Evolutionary conservation across 1,140 invertebrate genomes (phyloP).

Genomic region (Schlechtendalia chinensis): DNA sequence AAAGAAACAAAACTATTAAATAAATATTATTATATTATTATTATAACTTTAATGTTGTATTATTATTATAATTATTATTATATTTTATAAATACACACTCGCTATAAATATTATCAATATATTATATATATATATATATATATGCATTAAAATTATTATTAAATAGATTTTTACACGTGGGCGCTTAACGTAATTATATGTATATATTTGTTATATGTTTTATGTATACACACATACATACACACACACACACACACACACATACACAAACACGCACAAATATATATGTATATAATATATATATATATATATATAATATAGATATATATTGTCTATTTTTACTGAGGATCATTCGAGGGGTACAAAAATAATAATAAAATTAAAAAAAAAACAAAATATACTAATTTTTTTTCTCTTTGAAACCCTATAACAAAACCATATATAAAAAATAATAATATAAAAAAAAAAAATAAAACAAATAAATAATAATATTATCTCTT

Average conservation of each 20-base stretch:
- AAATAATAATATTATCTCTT: constrained; percentile 49
- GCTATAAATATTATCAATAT: constrained; percentile 26
- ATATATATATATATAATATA: constrained; percentile 23
- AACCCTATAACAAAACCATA: constrained; percentile 41
- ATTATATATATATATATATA: constrained; percentile 26
- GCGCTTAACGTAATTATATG: constrained; percentile 1
- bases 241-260: too few species aligned
- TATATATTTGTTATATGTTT: background rate
- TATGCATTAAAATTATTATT: constrained; percentile 31
- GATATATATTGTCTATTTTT: constrained; percentile 17
- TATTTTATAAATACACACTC: constrained; percentile 24
- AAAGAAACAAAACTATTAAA: constrained; percentile 7
- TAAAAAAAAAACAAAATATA: constrained; percentile 48
- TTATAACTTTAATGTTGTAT: background rate
- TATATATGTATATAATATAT: constrained; percentile 19
- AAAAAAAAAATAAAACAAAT: constrained; percentile 41
- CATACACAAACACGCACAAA: background rate
- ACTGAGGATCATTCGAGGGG: constrained; percentile 46
- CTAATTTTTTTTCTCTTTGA: constrained; percentile 28
- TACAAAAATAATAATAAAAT: constrained; percentile 46
- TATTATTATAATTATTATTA: constrained; percentile 24
- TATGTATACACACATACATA: too few species aligned
- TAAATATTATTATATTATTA: constrained; percentile 40
- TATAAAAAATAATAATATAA: constrained; percentile 27
- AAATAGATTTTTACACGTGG: constrained; percentile 38